Base-by-base conservation (phyloP, 2,888 invertebrate genomes). In the Orthonychiurus folsomi region DNA sequence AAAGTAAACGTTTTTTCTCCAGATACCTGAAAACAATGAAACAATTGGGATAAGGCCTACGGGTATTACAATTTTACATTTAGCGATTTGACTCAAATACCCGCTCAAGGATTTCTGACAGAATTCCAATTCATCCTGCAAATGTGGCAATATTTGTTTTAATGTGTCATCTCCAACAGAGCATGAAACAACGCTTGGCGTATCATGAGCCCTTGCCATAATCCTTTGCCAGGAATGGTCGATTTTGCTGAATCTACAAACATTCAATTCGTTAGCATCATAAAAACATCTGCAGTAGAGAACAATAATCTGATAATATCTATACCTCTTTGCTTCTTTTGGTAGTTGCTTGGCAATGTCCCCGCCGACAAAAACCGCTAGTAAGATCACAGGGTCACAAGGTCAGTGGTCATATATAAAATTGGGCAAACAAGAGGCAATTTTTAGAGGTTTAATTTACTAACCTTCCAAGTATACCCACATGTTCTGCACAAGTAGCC, bases 191-290 rank as follows among this genome's bases (percentile, higher is more conserved):
- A 96, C 95, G 1, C 95, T 93, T 0, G 94, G 89, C 0, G 92
- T 94, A 78, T 96, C 95, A 75, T 96, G 95, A 0, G 95, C 95
- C 64, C 94, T 80, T 77, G 93, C 92, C 93, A 93, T 93, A 59
- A 96, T 95, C 77, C 94, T 95, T 77, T 94, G 93, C 96, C 96
- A 96, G 0, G 94, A 93, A 76, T 95, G 95, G 78, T 96, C 96
- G 66, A 96, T 96, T 80, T 93, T 95, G 37, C 90, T 89, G 78
- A 96, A 96, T 64, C 79, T 77, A 61, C 50, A 52, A 26, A 20
- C 27, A 25, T 18, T 12, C 37, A 63, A 28, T 27, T 25, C 15
- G 9, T 5, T 20, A 9, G n/a, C n/a, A n/a, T n/a, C n/a, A n/a
- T n/a, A 23, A 12, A 12, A 5, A 12, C 20, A 12, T 9, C 21